Evolutionary conservation across 2,113 vertebrate genomes (phyloP), one percentile per base, ranked within the genome.

Genomic region (Melospiza georgiana): DNA sequence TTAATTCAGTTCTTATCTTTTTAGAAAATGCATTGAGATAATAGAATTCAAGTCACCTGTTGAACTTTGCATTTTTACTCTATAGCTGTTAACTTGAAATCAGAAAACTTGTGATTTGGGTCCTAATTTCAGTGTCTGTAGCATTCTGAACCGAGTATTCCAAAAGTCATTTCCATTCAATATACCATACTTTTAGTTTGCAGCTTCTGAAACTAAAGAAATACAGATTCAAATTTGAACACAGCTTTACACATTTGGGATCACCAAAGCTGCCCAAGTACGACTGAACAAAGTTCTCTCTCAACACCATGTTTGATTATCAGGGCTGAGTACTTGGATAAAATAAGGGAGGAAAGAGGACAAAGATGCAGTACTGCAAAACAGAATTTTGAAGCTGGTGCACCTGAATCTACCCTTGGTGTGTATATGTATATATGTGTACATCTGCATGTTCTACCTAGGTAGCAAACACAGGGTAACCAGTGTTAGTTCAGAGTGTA

Each of bases 381-480:
- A 87, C 2, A 61, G 14, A 39, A 46, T 5, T 30, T 82, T 75
- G 5, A 28, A 27, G 12, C 13, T 33, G 35, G n/a, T 21, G 23
- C 13, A 62, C 46, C 17, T n/a, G 17, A 28, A 10, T 6, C 10
- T 24, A 0, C 20, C 6, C 48, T 11, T 48, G 22, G 11, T 21
- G 12, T 11, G 3, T 61, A 7, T 11, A 18, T 5, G 7, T 55
- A 9, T 57, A 33, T n/a, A 10, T n/a, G 21, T 24, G 21, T 21
- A 11, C 14, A 22, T 9, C 3, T 24, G 12, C 20, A 24, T 10
- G 5, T 5, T 59, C 39, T 78, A 13, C 21, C 14, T 54, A 6
- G 6, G 9, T 12, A 11, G 31, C 54, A 86, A 66, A 82, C 18
- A 81, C 17, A 43, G 48, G 37, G 9, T 9, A 46, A 41, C 19